phyloP scores from a whole-genome alignment of 2,888 invertebrate species.

The Drosophila nr. fundita region DNA sequence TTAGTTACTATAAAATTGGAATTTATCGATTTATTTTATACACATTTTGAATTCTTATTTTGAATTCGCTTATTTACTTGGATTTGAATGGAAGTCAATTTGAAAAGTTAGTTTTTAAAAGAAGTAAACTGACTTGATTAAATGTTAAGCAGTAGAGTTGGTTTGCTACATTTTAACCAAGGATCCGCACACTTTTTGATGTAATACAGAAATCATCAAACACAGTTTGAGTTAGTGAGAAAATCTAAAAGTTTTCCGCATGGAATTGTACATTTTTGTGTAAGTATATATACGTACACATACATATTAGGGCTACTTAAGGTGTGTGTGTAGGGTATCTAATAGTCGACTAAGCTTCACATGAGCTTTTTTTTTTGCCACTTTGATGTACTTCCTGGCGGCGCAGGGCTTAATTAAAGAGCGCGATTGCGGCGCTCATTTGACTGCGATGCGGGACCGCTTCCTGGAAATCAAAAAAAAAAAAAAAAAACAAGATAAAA shows the following conservation, averaged over 20 bases:
- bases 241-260: not conserved
- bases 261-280: not conserved
- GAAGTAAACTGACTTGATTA: not conserved
- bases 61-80: not conserved
- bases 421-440: conserved; percentile 66
- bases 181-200: not conserved
- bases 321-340: not conserved
- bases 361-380: conserved; percentile 30
- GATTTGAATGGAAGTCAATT: not conserved
- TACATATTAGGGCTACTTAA: not conserved
- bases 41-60: not conserved
- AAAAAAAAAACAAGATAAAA: not conserved
- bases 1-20: not conserved
- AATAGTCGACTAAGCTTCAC: not conserved
- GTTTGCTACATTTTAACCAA: too few relatives aligned
- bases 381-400: conserved; percentile 65
- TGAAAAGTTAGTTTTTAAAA: not conserved
- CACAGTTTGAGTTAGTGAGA: not conserved
- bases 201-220: not conserved
- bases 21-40: not conserved
- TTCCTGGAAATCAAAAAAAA: conserved; percentile 82
- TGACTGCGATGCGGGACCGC: conserved; percentile 50
- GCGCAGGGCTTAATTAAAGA: conserved; percentile 74
- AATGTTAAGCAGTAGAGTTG: not conserved
- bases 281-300: not conserved